These are phyloP conservation scores for Battus philenor DNA, from an alignment of 1,140 invertebrate species.

Conservation along the genomic window DNA sequence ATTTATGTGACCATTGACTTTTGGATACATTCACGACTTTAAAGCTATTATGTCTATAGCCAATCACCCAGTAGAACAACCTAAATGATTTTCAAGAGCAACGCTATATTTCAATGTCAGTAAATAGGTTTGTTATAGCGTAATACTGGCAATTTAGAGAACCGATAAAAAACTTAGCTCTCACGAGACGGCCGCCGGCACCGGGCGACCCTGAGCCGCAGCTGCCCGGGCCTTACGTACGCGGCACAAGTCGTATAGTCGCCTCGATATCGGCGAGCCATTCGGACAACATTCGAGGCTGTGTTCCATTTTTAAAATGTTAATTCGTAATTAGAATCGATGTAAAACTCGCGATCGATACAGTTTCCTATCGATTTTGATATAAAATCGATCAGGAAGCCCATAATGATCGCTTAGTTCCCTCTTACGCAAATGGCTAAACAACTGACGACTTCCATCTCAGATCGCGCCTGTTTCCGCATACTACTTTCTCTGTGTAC, in stretches of 20 bases:
- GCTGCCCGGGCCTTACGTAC: slow-evolving; percentile 45
- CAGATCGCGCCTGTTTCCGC: slow-evolving; percentile 17
- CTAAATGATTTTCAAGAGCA: slow-evolving; percentile 9
- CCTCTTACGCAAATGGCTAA: too few relatives aligned
- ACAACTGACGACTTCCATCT: slow-evolving; percentile 20
- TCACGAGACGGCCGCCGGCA: slow-evolving; percentile 32
- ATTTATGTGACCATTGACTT: too few relatives aligned
- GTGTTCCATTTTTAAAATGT: slow-evolving; percentile 12
- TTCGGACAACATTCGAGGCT: slow-evolving; percentile 22
- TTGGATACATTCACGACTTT: too few relatives aligned
- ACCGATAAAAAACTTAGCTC: slow-evolving; percentile 39
- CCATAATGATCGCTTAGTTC: too few relatives aligned
- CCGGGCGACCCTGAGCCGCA: slow-evolving; percentile 62
- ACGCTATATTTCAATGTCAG: slow-evolving; percentile 8
- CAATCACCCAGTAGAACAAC: too few relatives aligned
- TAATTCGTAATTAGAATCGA: slow-evolving; percentile 3
- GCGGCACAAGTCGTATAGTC: slow-evolving; percentile 22
- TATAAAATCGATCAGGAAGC: slow-evolving; percentile 5
- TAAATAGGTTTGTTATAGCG: slow-evolving; percentile 5
- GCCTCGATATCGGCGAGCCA: slow-evolving; percentile 19
- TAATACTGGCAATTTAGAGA: slow-evolving; percentile 29
- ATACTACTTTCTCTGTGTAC: too few relatives aligned
- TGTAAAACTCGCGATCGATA: not conserved
- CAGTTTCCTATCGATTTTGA: slow-evolving; percentile 10
- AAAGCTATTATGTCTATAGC: too few relatives aligned